These are phyloP conservation scores for Pammene fasciana DNA, from an alignment of 2,888 invertebrate genomes.

Conservation along the genomic window DNA sequence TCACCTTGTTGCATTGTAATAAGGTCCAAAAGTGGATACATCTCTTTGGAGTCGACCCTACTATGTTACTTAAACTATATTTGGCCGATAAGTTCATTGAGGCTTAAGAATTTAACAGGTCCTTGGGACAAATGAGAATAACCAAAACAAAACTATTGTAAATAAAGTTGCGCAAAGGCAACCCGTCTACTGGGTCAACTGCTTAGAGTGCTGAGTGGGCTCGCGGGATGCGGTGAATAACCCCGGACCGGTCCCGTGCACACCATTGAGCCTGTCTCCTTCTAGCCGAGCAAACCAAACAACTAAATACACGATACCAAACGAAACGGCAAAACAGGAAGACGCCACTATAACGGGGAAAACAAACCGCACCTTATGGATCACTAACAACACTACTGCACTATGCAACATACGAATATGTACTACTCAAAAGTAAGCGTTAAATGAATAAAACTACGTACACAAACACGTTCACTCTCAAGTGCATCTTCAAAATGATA, in stretches of 20 bases:
- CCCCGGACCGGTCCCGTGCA: slow-evolving; percentile 37
- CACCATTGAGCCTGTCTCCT: slow-evolving; percentile 21
- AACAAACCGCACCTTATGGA: slow-evolving; percentile 19
- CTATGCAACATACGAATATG: slow-evolving; percentile 3
- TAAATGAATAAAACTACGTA: slow-evolving; percentile 5
- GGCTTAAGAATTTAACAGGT: too few relatives aligned
- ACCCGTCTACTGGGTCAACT: slow-evolving; percentile 28
- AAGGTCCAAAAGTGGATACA: too few relatives aligned
- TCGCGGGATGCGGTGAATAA: slow-evolving; percentile 34
- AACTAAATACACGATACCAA: slow-evolving; percentile 13
- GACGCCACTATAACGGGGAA: slow-evolving; percentile 16
- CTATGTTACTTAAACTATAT: too few relatives aligned
- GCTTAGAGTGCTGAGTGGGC: slow-evolving; percentile 19
- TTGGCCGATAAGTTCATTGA: too few relatives aligned
- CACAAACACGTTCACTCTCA: slow-evolving; percentile 38
- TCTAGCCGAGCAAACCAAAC: slow-evolving; percentile 17
- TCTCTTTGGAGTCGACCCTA: too few relatives aligned
- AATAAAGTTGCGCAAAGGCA: slow-evolving; percentile 8
- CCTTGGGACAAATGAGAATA: background rate
- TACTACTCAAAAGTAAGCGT: slow-evolving; percentile 3
- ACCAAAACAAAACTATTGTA: background rate
- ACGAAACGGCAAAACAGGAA: slow-evolving; percentile 24
- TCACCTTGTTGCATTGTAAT: too few relatives aligned
- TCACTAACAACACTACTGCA: slow-evolving; percentile 13
- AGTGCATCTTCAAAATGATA: slow-evolving; percentile 35